These are phyloP conservation scores for Gallinago stenura DNA, from an alignment of 2,797 vertebrate species.

Conservation along the genomic window DNA sequence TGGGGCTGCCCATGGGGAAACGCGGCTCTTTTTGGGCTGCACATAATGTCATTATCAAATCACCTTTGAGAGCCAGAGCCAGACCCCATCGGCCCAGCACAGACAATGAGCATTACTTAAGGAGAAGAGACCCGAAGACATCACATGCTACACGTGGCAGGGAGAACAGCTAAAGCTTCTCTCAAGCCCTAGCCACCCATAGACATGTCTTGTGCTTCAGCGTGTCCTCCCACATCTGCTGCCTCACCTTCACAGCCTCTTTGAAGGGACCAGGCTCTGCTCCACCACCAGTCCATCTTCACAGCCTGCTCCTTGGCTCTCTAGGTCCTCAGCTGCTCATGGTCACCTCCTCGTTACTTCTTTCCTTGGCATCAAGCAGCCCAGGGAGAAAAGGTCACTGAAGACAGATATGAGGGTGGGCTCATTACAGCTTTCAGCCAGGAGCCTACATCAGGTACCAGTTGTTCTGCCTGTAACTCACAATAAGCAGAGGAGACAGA, in stretches of 20 bases:
- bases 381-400: background rate
- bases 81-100: background rate
- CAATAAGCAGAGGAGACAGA: background rate
- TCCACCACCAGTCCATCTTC: background rate
- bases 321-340: background rate
- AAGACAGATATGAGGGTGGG: background rate
- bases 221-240: background rate
- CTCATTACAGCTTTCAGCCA: background rate
- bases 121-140: background rate
- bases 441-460: background rate
- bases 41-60: background rate
- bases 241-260: background rate
- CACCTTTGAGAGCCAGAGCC: background rate
- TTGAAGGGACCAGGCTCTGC: background rate
- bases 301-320: background rate
- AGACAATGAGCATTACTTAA: background rate
- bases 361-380: background rate
- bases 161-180: background rate
- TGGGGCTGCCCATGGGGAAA: background rate
- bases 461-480: background rate
- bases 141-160: background rate
- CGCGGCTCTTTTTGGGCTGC: background rate
- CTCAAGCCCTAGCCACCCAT: background rate
- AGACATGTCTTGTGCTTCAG: rapidly evolving
- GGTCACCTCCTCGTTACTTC: background rate